Evolutionary conservation across 2,113 vertebrate species (phyloP), one percentile per base, ranked within the genome.

Genomic region (Pelecanus crispus): DNA sequence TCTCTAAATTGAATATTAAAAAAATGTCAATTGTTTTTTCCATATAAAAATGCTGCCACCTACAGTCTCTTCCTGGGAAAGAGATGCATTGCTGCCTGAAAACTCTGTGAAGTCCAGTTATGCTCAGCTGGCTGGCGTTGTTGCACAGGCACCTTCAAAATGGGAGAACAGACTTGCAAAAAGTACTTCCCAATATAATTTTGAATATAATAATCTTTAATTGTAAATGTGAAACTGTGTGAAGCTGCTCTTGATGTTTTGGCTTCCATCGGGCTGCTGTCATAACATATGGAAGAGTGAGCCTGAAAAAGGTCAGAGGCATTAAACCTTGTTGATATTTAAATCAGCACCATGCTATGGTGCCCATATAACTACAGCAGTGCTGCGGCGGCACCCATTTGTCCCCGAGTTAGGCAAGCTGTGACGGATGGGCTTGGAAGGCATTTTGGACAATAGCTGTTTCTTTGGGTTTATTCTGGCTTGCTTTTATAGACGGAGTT

Each of bases 11-110:
- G 63, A 5, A 8, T 12, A 2, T 7, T 77, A 0, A 6, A 12
- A 29, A 9, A 21, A 3, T 44, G 18, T 38, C 15, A 66, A 22
- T 56, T 45, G 26, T 0, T 3, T 81, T 90, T 74, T 53, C 65
- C 32, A 2, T 9, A 4, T 38, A 44, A 45, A 68, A 74, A 11
- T 75, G 91, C 81, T 95, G 95, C 97, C 96, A 87, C 91, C 97
- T 95, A 2, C 81, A 81, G 95, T 87, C 94, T 85, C 73, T 88
- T 82, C 73, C 88, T 18, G 81, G 78, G 77, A 62, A 91, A 52
- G 49, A 66, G 80, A 47, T 50, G 47, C 80, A 32, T 68, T 9
- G 56, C 87, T 70, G 79, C 90, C 73, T 56, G n/a, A 42, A 47
- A 91, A 32, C 59, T 49, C 71, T 25, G 82, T 55, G 68, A 53